These are phyloP conservation scores for Pluvialis apricaria DNA, from an alignment of 2,113 vertebrate genomes.

Conservation along the genomic window DNA sequence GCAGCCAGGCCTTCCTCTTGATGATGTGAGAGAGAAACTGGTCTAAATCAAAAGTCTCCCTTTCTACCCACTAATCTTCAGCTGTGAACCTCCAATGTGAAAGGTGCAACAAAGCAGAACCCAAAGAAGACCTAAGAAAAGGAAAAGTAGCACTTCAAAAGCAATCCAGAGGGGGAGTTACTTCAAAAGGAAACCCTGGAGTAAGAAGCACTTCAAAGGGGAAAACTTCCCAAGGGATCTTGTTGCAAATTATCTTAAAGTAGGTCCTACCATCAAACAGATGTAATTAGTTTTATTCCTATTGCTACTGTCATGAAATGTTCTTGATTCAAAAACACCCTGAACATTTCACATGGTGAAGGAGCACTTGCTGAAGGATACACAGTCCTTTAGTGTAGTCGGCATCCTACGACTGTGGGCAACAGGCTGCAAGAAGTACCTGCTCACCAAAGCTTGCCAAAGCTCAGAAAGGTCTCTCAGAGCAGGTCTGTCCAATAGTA, in stretches of 20 bases:
- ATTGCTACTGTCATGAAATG: slow-evolving; percentile 1
- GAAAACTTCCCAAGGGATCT: slow-evolving; percentile 21
- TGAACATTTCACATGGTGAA: not conserved
- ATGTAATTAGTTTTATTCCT: slow-evolving; percentile 46
- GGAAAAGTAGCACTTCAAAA: slow-evolving; percentile 51
- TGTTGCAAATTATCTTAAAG: slow-evolving; percentile 46
- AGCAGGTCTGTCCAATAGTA: not conserved
- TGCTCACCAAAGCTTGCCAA: not conserved
- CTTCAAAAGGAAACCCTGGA: slow-evolving; percentile 55
- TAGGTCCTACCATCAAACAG: slow-evolving; percentile 45
- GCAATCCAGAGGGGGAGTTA: slow-evolving; percentile 27
- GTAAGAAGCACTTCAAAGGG: slow-evolving; percentile 58
- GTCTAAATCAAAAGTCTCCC: not conserved
- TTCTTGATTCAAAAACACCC: not conserved
- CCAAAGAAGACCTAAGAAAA: not conserved
- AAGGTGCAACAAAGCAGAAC: slow-evolving; percentile 22
- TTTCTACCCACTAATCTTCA: not conserved
- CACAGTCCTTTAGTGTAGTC: not conserved
- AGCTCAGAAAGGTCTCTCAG: not conserved
- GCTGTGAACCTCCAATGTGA: not conserved
- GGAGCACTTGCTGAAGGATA: not conserved
- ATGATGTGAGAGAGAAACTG: not conserved
- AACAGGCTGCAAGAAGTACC: not conserved
- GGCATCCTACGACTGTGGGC: not conserved
- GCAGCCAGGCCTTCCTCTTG: not conserved